Base-by-base conservation (phyloP, 37 sponge, comb jelly and placozoan species). In the Spongilla lacustris region DNA sequence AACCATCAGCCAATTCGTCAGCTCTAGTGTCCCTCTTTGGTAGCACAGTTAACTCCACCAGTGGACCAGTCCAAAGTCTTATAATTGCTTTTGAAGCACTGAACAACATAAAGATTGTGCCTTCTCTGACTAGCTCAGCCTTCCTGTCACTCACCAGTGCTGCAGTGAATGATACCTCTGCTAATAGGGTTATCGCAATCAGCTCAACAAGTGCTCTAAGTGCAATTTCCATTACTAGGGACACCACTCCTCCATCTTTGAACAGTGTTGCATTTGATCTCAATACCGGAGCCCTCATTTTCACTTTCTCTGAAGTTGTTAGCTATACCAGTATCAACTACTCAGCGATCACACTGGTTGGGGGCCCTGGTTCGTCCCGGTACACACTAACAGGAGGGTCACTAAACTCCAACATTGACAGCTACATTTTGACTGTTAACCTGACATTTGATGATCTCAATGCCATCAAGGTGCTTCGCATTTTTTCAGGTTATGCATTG, bases 251-350 rank as follows among this genome's bases (percentile, higher is more conserved):
- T 28, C 97, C 97, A 48, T 73, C 72, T 24, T 70, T 97, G 25
- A 28, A 50, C 6, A 33, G 26, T 17, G 94, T 83, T 73, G 71
- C 86, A 31, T 81, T 97, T 11, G 93, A 97, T 41, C 74, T 92
- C 30, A 76, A 94, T 67, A 74, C 85, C 34, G 86, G 90, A 36
- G 68, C 68, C 13, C 83, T 97, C 30, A 28, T 33, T 24, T 78
- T 97, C 4, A 96, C 92, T 2, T 96, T 96, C 76, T 82, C 92
- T 28, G 97, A 96, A 79, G 84, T 89, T 3, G 85, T 96, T 46
- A 78, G 94, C 78, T 58, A 71, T 11, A 50, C 73, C 2, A 80
- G 83, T 0, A 35, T 96, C 31, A 76, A 84, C 38, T 81, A 92
- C 30, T 46, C 87, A 24, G 67, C 69, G 12, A 82, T 96, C 38